Evolutionary conservation across 2,797 vertebrate genomes (phyloP).

Genomic region (Coendou prehensilis): DNA sequence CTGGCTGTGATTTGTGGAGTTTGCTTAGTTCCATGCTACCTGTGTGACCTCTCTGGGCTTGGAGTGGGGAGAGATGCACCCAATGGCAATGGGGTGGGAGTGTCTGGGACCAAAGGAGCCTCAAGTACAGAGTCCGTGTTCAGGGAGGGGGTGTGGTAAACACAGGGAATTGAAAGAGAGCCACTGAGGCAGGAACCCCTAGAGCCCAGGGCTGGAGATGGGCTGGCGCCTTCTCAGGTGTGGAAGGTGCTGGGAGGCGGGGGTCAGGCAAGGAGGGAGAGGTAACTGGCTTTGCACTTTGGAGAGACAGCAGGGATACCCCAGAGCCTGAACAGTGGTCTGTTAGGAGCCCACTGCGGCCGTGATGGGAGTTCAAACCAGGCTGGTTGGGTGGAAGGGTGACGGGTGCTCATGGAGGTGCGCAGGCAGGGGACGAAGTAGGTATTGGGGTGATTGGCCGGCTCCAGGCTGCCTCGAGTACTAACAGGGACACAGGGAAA

Average conservation of each 20-base stretch:
- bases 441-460: neutral
- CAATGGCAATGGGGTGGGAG: neutral
- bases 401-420: accelerated
- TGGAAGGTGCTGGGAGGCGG: neutral
- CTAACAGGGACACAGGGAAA: neutral
- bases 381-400: neutral
- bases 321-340: neutral
- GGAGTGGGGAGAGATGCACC: neutral
- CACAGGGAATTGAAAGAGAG: neutral
- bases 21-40: neutral
- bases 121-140: neutral
- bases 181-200: neutral
- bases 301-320: neutral
- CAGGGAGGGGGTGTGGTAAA: too few relatives aligned
- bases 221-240: neutral
- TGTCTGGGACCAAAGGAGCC: neutral
- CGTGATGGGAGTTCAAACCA: neutral
- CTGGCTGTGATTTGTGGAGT: neutral
- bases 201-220: neutral
- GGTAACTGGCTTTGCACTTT: neutral
- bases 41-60: neutral
- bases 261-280: neutral
- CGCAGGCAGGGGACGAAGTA: neutral
- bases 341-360: neutral
- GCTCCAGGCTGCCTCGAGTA: neutral